phyloP scores from a whole-genome alignment of 2,797 vertebrate genomes.

The Lophius americanus region DNA sequence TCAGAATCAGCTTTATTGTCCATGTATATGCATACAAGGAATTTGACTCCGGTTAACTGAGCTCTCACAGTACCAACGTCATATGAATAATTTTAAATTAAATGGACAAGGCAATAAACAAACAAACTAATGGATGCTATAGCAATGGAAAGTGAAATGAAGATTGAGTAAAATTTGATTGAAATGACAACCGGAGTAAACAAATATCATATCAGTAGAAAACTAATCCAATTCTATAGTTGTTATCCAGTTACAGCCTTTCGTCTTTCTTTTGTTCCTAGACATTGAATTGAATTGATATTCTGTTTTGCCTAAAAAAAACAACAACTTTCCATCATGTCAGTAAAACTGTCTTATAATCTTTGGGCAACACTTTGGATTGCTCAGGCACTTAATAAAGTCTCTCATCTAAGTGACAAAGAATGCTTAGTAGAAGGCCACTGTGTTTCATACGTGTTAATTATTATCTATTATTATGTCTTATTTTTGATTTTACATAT shows the following conservation, averaged over 20 bases:
- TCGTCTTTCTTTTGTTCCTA: background rate
- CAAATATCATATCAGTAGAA: slow-evolving; percentile 11
- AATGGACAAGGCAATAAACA: too few species aligned
- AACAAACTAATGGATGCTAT: background rate
- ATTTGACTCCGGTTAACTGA: too few species aligned
- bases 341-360: background rate
- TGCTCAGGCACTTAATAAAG: background rate
- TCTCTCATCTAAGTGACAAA: too few species aligned
- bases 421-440: too few species aligned
- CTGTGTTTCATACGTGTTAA: too few species aligned
- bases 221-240: slow-evolving; percentile 11
- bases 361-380: background rate
- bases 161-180: slow-evolving; percentile 10
- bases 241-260: slow-evolving; percentile 30
- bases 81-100: too few species aligned
- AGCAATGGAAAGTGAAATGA: background rate
- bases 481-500: too few species aligned
- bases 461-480: too few species aligned
- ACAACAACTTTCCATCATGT: background rate
- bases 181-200: background rate
- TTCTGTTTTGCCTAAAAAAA: background rate
- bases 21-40: too few species aligned
- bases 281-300: too few species aligned
- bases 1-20: too few species aligned
- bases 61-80: too few species aligned